Conservation (phyloP, 2,888 invertebrate species). For the Odontomyia ornata region DNA sequence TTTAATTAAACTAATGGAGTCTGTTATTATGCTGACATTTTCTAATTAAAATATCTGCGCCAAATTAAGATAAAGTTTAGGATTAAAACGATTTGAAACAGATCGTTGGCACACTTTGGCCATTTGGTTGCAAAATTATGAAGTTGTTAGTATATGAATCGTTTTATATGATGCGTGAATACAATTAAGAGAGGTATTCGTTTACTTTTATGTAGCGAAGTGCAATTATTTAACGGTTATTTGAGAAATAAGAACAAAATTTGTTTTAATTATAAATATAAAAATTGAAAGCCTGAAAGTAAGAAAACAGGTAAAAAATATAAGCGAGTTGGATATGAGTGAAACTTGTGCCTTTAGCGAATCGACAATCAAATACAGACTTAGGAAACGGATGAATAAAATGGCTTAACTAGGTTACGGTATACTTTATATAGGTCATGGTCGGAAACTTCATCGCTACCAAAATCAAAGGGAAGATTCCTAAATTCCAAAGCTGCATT, state of each 20-base stretch:
- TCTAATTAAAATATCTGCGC: slow-evolving; percentile 47
- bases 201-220: background rate
- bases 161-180: background rate
- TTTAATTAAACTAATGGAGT: slow-evolving; percentile 47
- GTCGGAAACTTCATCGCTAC: too few relatives aligned
- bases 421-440: too few relatives aligned
- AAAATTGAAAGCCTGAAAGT: too few relatives aligned
- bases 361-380: too few relatives aligned
- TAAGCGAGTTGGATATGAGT: too few relatives aligned
- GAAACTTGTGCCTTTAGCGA: too few relatives aligned
- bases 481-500: too few relatives aligned
- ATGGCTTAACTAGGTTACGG: too few relatives aligned
- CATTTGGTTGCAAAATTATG: background rate
- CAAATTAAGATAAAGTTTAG: slow-evolving; percentile 44
- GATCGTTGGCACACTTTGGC: background rate
- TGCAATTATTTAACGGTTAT: background rate
- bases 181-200: background rate
- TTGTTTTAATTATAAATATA: too few relatives aligned
- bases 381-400: too few relatives aligned
- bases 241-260: background rate
- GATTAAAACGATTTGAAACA: slow-evolving; percentile 11
- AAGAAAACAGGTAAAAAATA: too few relatives aligned
- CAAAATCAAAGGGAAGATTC: too few relatives aligned
- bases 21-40: slow-evolving; percentile 45
- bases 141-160: background rate